Base-by-base conservation (phyloP, 2,888 invertebrate species). In the Amiota communis region DNA sequence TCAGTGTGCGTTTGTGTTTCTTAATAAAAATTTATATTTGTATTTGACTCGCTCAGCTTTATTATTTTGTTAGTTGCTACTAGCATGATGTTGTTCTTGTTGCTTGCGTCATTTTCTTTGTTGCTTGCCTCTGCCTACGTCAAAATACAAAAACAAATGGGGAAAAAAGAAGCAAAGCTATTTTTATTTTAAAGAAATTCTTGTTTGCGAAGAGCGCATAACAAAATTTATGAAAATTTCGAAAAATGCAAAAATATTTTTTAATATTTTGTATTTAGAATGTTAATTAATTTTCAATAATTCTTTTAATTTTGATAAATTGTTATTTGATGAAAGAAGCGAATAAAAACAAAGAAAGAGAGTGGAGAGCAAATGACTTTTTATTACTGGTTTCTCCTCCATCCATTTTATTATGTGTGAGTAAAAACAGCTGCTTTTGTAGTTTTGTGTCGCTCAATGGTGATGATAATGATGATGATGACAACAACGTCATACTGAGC, bases 351-450 rank as follows among this genome's bases (percentile, higher is more conserved):
- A 59, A 71, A 10, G 53, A 72, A 68, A 53, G 71, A 72, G 17
- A 1, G 57, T 73, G 75, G 59, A 73, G 75, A 76, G 75, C 74
- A 74, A 67, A 76, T 75, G 76, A 83, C 75, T 79, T 74, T 75
- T 79, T 78, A 77, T 76, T 75, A 72, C 78, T 79, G 76, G 74
- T 78, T 83, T 77, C 81, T 75, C 63, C 48, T 74, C 57, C 47
- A 12, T 56, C 11, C 57, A 57, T n/a, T n/a, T n/a, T n/a, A n/a
- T 36, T 8, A 20, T 36, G 11, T 74, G 84, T 75, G 85, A 83
- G 85, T 76, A 80, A 81, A 84, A 83, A 84, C 85, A 83, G 82
- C 82, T 83, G 85, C 48, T 53, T 68, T 65, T 80, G 82, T 36
- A 36, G 36, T 36, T 36, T 36, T 36, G 36, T 36, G 8, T 75